Evolutionary conservation across 1,140 invertebrate species (phyloP).

Genomic region (Trinorchestia longiramus): DNA sequence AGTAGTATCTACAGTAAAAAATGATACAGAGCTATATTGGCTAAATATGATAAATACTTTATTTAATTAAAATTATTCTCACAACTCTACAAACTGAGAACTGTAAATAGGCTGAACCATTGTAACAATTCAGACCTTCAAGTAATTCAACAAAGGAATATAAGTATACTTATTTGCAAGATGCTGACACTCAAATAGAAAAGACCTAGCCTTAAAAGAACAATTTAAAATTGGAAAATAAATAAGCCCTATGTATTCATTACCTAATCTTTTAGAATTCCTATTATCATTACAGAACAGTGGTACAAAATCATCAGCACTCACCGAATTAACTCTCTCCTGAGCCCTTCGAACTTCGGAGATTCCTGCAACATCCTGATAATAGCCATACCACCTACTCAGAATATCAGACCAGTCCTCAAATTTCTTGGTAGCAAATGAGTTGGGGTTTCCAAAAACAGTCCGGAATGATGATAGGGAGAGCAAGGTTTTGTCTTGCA

Average conservation of each 20-base stretch:
- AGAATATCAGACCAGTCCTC: constrained; percentile 7
- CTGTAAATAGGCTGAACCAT: neutral
- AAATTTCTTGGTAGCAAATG: neutral
- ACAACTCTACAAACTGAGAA: neutral
- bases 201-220: no score
- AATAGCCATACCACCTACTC: constrained; percentile 20
- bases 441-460: neutral
- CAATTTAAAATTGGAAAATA: no score
- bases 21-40: no score
- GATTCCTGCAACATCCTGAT: constrained; percentile 17
- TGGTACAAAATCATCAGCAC: neutral
- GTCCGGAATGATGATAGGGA: constrained; percentile 1
- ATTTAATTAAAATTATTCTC: no score
- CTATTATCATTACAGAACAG: neutral
- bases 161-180: no score
- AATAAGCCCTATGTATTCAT: neutral
- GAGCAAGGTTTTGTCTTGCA: neutral
- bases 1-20: no score
- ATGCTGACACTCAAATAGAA: no score
- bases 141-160: neutral
- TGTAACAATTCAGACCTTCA: neutral
- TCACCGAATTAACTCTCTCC: constrained; percentile 6
- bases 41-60: no score
- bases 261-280: neutral
- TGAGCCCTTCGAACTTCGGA: neutral